Conservation (phyloP, 2,888 invertebrate species). For the Chloroclysta siterata region DNA sequence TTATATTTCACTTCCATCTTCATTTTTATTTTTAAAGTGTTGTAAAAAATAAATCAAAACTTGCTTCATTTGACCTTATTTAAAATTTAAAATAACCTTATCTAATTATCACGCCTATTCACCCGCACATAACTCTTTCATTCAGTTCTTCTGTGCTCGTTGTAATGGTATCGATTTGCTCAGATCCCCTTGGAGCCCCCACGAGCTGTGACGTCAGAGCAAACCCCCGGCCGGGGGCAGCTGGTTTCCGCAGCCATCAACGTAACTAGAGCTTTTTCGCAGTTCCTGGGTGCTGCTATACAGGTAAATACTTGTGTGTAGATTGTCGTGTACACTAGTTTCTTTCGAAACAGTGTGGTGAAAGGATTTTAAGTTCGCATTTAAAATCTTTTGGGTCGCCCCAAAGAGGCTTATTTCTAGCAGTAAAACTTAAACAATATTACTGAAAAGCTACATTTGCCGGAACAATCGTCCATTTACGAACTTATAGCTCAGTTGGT, state of each 20-base stretch:
- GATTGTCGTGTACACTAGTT: too few relatives aligned
- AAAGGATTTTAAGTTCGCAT: too few relatives aligned
- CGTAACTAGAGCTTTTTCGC: constrained; percentile 90
- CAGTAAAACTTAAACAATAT: too few relatives aligned
- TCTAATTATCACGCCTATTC: constrained; percentile 37
- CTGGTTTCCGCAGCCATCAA: constrained; percentile 90
- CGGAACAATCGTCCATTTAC: too few relatives aligned
- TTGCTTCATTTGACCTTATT: too few relatives aligned
- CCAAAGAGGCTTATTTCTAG: too few relatives aligned
- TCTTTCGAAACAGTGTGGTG: too few relatives aligned
- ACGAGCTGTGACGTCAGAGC: constrained; percentile 66
- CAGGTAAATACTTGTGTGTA: constrained; percentile 86
- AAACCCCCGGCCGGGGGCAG: constrained; percentile 73
- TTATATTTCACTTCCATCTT: background rate
- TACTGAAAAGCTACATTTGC: too few relatives aligned
- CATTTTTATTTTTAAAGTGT: background rate
- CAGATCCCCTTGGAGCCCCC: constrained; percentile 82
- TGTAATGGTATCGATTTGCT: constrained; percentile 28
- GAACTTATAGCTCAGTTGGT: too few relatives aligned
- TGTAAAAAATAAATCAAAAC: background rate
- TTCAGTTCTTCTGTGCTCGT: constrained; percentile 9
- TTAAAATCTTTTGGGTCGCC: too few relatives aligned
- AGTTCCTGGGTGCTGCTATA: constrained; percentile 91
- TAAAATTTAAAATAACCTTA: too few relatives aligned
- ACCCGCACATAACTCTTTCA: constrained; percentile 15